Evolutionary conservation across 2,888 invertebrate species (phyloP), one percentile per base, ranked within the genome.

Genomic region (Campopleginae sp.): DNA sequence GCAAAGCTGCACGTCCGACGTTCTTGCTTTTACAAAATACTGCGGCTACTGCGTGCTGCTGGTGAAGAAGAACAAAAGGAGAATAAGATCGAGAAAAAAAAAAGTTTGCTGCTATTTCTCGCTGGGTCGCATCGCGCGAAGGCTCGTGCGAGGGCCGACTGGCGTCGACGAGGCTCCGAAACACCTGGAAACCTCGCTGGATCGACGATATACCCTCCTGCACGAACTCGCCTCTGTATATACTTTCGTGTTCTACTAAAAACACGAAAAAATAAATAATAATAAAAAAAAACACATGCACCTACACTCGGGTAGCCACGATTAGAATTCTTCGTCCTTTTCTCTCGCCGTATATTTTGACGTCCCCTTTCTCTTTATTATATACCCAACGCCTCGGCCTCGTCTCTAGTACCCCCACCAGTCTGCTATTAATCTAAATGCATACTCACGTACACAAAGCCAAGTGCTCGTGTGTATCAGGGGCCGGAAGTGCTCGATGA

Each of bases 71-170:
- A 54, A 12, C 14, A 27, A 71, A 68, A 38, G 12, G 31, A 65
- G n/a, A 44, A 31, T n/a, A 19, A 31, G 17, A 46, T 5, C 14
- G 12, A 31, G 8, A 14, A 44, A 8, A 46, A 46, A 63, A 33
- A 33, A 48, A 31, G 46, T 38, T 38, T 17, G 23, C 31, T 46
- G 61, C 33, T 68, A 44, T 70, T 66, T 70, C 58, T 78, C 78
- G 23, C 61, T 58, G 54, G n/a, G 76, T 33, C 48, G 80, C 65
- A 81, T 78, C 81, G 85, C 81, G 63, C 75, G 68, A 70, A 82
- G 78, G 78, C 85, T 79, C 85, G 85, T 82, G 75, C 85, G 82
- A 79, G 81, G 65, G 42, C 75, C 63, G 82, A 85, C 85, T 85
- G 85, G 65, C 82, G 85, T 63, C 78, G 74, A 70, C 54, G 68